phyloP scores from a whole-genome alignment of 2,888 invertebrate genomes.

The Andrena dorsata region DNA sequence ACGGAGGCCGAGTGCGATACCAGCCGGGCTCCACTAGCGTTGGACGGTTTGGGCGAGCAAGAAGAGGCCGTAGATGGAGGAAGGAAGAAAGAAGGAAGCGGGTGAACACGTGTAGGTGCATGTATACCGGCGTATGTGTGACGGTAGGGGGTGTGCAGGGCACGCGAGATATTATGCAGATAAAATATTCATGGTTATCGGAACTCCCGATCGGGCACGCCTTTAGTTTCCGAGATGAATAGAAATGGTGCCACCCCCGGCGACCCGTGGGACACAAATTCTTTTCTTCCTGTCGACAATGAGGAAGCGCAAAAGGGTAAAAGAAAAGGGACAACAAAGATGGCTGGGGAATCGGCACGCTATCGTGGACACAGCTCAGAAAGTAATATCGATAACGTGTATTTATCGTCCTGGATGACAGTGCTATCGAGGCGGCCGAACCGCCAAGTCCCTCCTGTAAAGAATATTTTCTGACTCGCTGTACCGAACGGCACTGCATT shows the following conservation, averaged over 20 bases:
- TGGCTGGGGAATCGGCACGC: slow-evolving; percentile 16
- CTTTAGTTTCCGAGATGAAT: slow-evolving; percentile 81
- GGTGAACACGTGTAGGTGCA: slow-evolving; percentile 28
- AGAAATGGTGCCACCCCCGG: slow-evolving; percentile 73
- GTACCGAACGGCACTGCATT: slow-evolving; percentile 3
- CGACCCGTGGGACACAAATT: slow-evolving; percentile 67
- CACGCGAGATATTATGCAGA: slow-evolving; percentile 76
- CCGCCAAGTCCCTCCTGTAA: neutral
- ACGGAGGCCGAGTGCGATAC: slow-evolving; percentile 16
- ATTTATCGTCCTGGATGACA: slow-evolving; percentile 37
- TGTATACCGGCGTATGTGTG: slow-evolving; percentile 37
- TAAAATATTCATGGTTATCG: slow-evolving; percentile 82
- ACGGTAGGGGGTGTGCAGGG: slow-evolving; percentile 23
- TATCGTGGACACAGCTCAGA: slow-evolving; percentile 32
- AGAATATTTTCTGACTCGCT: slow-evolving; percentile 19
- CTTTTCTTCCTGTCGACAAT: slow-evolving; percentile 56
- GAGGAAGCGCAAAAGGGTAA: slow-evolving; percentile 15
- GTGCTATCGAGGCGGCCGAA: slow-evolving; percentile 1
- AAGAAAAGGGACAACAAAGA: slow-evolving; percentile 19
- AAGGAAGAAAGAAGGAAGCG: neutral
- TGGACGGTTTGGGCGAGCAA: slow-evolving; percentile 1
- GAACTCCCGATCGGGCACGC: slow-evolving; percentile 78
- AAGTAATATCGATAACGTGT: slow-evolving; percentile 60
- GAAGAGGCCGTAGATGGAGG: slow-evolving; percentile 5
- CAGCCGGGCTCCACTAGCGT: slow-evolving; percentile 14